Evolutionary conservation across 2,888 invertebrate species (phyloP).

Genomic region (Tromatobia lineatoria): DNA sequence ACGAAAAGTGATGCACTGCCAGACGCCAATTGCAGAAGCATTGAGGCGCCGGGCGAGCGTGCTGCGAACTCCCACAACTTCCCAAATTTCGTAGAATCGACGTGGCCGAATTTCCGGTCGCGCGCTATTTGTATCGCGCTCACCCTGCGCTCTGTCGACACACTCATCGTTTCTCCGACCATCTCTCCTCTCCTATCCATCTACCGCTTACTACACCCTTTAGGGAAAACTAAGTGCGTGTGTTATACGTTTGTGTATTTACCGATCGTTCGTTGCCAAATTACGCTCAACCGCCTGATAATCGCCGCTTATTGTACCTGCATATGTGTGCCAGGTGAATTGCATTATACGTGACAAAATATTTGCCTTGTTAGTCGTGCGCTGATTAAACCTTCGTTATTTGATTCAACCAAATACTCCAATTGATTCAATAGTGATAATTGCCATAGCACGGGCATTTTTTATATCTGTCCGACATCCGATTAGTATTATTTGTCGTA

Average conservation of each 20-base stretch:
- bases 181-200: not conserved
- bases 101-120: conserved; percentile 58
- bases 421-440: no score
- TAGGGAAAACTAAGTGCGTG: conserved; percentile 40
- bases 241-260: conserved; percentile 10
- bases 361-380: not conserved
- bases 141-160: conserved; percentile 26
- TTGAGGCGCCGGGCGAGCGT: conserved; percentile 11
- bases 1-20: conserved; percentile 6
- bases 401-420: no score
- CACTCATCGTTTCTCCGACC: conserved; percentile 24
- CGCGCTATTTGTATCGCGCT: conserved; percentile 55
- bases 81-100: conserved; percentile 46
- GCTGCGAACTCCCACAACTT: conserved; percentile 21
- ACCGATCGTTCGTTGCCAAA: conserved; percentile 19
- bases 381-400: conserved; percentile 3
- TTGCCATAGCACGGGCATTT: no score
- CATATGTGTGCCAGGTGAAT: not conserved
- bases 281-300: not conserved
- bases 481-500: no score
- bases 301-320: not conserved
- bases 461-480: no score
- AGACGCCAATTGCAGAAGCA: conserved; percentile 26
- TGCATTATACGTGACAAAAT: not conserved
- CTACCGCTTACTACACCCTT: not conserved